Base-by-base conservation (phyloP, 2,113 vertebrate species). In the Albula glossodonta region DNA sequence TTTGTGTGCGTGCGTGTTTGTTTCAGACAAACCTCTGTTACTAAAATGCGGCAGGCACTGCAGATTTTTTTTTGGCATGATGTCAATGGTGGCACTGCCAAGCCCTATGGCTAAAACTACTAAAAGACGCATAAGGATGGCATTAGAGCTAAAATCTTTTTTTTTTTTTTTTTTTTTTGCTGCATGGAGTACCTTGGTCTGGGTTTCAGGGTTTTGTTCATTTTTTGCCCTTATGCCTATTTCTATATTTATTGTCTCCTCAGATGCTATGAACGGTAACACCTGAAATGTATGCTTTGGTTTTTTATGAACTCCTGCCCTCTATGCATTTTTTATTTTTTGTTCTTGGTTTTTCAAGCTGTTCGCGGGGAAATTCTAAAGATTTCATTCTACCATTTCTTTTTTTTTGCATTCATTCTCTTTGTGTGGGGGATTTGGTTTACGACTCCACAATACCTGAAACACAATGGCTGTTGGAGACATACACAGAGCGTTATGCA, bases 61-160 rank as follows among this genome's bases (percentile, higher is more conserved):
- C 97, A 96, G 98, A 97, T 96, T 96, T 97, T 96, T 97, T 93
- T 95, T 96, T 99, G 98, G 97, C 98, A 96, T 95, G 85, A 90
- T 97, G 97, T 98, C 98, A 97, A 94, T 85, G 94, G 93, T 94
- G 95, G 94, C 94, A 89, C 94, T 97, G 98, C 98, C 98, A 98
- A 98, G 95, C 96, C 97, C 97, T 95, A 95, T 97, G 97, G 98
- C 97, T 95, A 96, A 94, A 96, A 96, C 95, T 96, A 96, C 97
- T 97, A 95, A 96, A 97, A 96, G 96, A 97, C 96, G 96, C 97
- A 95, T 96, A 95, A 97, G 96, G 96, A 96, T 95, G 96, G 96
- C 95, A 96, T 96, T 96, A 98, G 96, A 96, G 96, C 95, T 96
- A 95, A 91, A 96, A 96, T 96, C 96, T 94, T 95, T 92, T 94